These are phyloP conservation scores for Cossypha caffra DNA, from an alignment of 2,797 vertebrate genomes.

Conservation along the genomic window DNA sequence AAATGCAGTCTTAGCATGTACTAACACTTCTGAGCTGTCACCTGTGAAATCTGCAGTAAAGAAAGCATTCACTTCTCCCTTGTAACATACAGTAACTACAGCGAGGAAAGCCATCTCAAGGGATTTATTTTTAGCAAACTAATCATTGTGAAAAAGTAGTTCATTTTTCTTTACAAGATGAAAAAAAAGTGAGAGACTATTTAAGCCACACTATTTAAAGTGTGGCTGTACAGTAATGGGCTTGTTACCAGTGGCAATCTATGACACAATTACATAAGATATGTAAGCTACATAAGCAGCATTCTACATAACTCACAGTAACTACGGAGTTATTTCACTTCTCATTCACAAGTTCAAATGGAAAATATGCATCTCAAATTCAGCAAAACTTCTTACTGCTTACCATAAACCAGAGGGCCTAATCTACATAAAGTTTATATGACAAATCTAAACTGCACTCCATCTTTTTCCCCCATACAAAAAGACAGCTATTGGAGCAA, in stretches of 20 bases:
- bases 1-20: conserved; percentile 59
- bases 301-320: neutral
- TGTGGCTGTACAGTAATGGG: neutral
- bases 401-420: neutral
- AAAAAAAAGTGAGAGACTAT: conserved; percentile 53
- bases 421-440: neutral
- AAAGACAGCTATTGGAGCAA: neutral
- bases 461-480: neutral
- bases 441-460: neutral
- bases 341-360: neutral
- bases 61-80: conserved; percentile 32
- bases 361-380: neutral
- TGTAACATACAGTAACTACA: neutral
- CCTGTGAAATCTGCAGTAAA: conserved; percentile 39
- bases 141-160: neutral
- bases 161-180: conserved; percentile 32
- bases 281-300: neutral
- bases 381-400: neutral
- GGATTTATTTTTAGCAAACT: conserved; percentile 39
- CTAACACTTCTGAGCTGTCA: conserved; percentile 69
- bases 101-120: neutral
- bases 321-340: neutral
- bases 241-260: neutral
- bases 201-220: conserved; percentile 41
- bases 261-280: neutral